phyloP scores from a whole-genome alignment of 2,888 invertebrate species.

The Eledona agricola region DNA sequence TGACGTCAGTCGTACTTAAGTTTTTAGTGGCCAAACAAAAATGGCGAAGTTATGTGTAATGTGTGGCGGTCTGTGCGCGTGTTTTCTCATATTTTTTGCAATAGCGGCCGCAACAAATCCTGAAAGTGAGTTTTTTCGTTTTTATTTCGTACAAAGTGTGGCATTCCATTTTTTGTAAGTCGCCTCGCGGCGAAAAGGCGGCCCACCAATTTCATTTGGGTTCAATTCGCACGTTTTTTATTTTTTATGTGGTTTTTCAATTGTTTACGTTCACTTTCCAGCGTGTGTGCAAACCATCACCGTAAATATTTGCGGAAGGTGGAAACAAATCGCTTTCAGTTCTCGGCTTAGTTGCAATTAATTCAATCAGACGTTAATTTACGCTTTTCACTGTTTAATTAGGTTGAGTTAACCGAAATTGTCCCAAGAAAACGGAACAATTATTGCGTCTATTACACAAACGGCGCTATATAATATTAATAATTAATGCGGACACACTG shows the following conservation, averaged over 20 bases:
- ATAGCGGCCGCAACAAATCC: slow-evolving; percentile 38
- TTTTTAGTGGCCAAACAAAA: slow-evolving; percentile 50
- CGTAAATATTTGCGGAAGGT: background rate
- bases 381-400: too few species aligned
- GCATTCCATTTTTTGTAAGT: slow-evolving; percentile 1
- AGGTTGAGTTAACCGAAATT: too few species aligned
- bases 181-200: background rate
- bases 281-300: too few species aligned
- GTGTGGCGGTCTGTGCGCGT: slow-evolving; percentile 50
- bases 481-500: too few species aligned
- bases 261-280: slow-evolving; percentile 11
- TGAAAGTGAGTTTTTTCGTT: too few species aligned
- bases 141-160: too few species aligned
- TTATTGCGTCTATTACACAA: too few species aligned
- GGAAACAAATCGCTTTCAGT: slow-evolving; percentile 1
- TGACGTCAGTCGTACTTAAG: slow-evolving; percentile 34
- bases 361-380: too few species aligned
- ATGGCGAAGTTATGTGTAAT: slow-evolving; percentile 53
- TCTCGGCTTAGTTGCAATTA: too few species aligned
- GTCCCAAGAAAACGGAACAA: too few species aligned
- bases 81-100: slow-evolving; percentile 47
- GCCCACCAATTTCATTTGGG: slow-evolving; percentile 14
- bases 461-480: too few species aligned
- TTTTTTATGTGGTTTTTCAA: slow-evolving; percentile 6
- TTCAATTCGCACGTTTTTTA: slow-evolving; percentile 12